Evolutionary conservation across 92 coral and sea anemone genomes (phyloP), one percentile per base, ranked within the genome.

Genomic region (Hydrozoanthus gracilis): DNA sequence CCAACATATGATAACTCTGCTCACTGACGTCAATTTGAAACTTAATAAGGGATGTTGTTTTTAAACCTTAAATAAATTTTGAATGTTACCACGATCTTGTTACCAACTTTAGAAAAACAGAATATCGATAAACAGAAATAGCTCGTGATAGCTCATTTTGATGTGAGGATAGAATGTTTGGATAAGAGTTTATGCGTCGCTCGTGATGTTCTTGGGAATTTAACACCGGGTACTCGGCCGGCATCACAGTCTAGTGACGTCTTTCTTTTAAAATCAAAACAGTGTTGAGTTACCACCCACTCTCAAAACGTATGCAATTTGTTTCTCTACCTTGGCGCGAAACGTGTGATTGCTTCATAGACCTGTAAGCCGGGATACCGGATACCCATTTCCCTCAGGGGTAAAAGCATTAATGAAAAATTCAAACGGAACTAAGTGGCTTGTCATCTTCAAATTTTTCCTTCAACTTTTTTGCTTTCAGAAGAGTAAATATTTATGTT

Each of bases 401-500:
- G 44, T 8, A n/a, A 67, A 20, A 5, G 45, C 72, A 45, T 45
- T 67, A 4, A 18, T 67, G 72, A 47, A 39, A 5, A 9, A 44
- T 13, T 20, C 48, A 70, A 44, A 44, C 14, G 12, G 44, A 12
- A 20, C 8, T 44, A 44, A 4, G 49, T 27, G 44, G 48, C n/a
- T 3, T 17, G 14, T 51, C 66, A 8, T 52, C 20, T 35, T 20
- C 27, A 20, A 76, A 20, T 52, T 20, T 76, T 74, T 60, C n/a
- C 2, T 20, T 27, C 8, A 54, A 52, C 45, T 52, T 74, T 13
- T 39, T 6, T 16, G 79, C 79, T 49, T 50, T 74, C 27, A 74
- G 27, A 50, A 76, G 47, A 27, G 65, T 44, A 76, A 76, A 76
- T 76, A 76, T 76, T 76, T 76, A 54, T 76, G 65, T 76, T 76